Conservation (phyloP, 35 echinoderm and acorn worm species). For the Acanthaster planci region DNA sequence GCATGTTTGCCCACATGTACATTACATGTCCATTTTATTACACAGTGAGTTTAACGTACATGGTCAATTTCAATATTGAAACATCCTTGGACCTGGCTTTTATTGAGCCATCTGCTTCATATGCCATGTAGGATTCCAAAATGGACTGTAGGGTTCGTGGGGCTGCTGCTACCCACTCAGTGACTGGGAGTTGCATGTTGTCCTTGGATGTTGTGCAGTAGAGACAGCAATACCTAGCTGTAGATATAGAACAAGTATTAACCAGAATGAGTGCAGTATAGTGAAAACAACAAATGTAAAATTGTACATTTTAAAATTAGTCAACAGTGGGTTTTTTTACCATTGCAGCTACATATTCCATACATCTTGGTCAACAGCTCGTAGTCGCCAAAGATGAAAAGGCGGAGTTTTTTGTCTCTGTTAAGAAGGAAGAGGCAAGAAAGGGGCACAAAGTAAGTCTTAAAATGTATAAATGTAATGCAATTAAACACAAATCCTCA, state of each 20-base stretch:
- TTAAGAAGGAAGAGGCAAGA: background rate
- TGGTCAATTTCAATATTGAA: background rate
- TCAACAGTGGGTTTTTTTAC: background rate
- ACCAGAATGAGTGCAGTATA: too few species aligned
- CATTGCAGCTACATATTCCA: slow-evolving; percentile 31
- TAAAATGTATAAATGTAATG: too few species aligned
- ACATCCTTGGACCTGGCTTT: background rate
- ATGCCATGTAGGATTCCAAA: background rate
- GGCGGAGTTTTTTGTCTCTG: slow-evolving; percentile 25
- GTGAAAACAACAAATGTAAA: too few species aligned
- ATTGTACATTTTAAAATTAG: too few species aligned
- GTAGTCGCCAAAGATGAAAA: slow-evolving; percentile 44
- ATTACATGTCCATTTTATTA: too few species aligned
- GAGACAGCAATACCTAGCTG: slow-evolving; percentile 18
- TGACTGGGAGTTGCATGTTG: background rate
- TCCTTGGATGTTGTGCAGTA: background rate
- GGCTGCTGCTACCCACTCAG: background rate
- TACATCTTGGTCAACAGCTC: slow-evolving; percentile 43
- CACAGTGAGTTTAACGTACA: background rate
- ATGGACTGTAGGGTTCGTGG: background rate
- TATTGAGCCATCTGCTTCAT: background rate
- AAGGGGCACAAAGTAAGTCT: too few species aligned
- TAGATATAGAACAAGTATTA: background rate
- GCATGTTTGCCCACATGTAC: too few species aligned
- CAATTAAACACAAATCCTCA: too few species aligned